phyloP scores from a whole-genome alignment of 2,797 vertebrate species.

The Gephyroberyx darwinii region DNA sequence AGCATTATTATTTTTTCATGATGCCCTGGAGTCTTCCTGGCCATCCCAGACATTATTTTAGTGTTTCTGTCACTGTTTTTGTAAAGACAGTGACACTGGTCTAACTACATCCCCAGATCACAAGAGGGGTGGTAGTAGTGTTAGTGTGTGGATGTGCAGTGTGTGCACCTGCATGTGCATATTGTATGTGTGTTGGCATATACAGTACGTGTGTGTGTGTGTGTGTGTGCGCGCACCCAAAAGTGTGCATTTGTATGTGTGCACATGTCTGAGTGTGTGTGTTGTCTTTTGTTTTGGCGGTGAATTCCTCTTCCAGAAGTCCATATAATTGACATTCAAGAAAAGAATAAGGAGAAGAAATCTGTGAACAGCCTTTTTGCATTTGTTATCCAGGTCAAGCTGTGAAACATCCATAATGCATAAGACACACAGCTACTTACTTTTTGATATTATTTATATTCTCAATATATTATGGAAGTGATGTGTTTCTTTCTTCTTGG shows the following conservation, averaged over 20 bases:
- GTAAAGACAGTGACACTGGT: constrained; percentile 61
- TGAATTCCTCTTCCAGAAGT: constrained; percentile 31
- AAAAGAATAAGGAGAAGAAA: constrained; percentile 5
- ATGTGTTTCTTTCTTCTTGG: constrained; percentile 35
- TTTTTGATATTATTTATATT: constrained; percentile 57
- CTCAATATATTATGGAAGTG: constrained; percentile 40
- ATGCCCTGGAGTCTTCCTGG: constrained; percentile 75
- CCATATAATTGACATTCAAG: constrained; percentile 38
- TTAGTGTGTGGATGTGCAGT: background rate
- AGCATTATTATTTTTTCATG: constrained; percentile 80
- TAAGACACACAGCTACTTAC: constrained; percentile 49
- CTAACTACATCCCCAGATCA: constrained; percentile 60
- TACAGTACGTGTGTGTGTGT: background rate
- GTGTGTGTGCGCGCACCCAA: constrained; percentile 1
- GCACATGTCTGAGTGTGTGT: too few relatives aligned
- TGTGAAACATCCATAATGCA: constrained; percentile 66
- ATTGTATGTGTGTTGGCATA: constrained; percentile 1
- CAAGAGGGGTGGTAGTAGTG: constrained; percentile 17
- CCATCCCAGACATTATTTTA: constrained; percentile 75
- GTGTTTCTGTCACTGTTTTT: constrained; percentile 75
- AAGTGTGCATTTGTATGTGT: constrained; percentile 16
- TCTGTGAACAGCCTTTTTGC: constrained; percentile 58
- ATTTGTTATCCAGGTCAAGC: constrained; percentile 69
- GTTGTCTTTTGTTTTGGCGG: constrained; percentile 33
- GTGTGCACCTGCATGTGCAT: background rate